These are phyloP conservation scores for Pangasianodon gigas DNA, from an alignment of 2,113 vertebrate species.

Conservation along the genomic window DNA sequence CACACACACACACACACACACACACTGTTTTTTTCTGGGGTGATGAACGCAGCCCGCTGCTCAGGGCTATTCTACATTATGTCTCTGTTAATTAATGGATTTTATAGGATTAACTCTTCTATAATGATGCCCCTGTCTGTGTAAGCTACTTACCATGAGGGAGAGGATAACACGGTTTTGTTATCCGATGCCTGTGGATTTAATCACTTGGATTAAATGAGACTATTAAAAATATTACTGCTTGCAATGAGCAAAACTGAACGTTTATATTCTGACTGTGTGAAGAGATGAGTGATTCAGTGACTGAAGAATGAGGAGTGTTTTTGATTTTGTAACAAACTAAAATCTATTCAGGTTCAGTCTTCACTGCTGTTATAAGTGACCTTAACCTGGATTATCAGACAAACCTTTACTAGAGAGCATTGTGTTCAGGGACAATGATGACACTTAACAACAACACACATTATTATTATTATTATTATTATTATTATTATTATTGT, in stretches of 20 bases:
- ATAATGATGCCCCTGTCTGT: constrained; percentile 38
- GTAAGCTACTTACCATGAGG: constrained; percentile 36
- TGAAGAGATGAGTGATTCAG: not conserved
- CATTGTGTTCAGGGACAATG: not conserved
- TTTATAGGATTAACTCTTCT: constrained; percentile 50
- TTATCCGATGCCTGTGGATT: constrained; percentile 50
- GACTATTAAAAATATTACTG: not conserved
- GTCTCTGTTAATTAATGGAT: constrained; percentile 54
- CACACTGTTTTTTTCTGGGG: not conserved
- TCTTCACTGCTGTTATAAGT: constrained; percentile 1
- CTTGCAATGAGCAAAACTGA: not conserved
- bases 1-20: constrained; percentile 13
- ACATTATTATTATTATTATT: not conserved
- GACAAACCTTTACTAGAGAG: not conserved
- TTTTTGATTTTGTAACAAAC: not conserved
- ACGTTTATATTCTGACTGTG: not conserved
- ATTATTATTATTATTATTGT: not conserved
- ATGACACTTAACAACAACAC: constrained; percentile 44
- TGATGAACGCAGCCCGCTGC: constrained; percentile 26
- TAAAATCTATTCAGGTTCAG: not conserved
- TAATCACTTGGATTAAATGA: constrained; percentile 41
- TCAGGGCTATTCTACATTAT: constrained; percentile 35
- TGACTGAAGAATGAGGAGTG: not conserved
- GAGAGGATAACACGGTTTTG: constrained; percentile 12
- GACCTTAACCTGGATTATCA: not conserved